These are phyloP conservation scores for Glossosoma conforme DNA, from an alignment of 1,140 invertebrate genomes.

Conservation along the genomic window DNA sequence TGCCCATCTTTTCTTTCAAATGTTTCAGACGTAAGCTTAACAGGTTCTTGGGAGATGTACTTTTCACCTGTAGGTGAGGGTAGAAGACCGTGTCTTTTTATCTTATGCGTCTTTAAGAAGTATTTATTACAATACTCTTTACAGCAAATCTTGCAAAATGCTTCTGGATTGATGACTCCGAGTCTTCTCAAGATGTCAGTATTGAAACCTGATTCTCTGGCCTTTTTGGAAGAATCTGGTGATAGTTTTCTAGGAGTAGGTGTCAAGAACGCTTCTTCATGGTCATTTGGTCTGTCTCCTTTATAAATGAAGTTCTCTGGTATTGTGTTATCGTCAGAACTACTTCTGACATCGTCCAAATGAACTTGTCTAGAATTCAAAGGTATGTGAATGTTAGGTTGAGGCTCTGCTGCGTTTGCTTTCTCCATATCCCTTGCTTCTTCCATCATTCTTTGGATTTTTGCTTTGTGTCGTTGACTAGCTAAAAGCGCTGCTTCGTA, in stretches of 20 bases:
- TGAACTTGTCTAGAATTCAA: conserved; percentile 17
- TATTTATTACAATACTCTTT: conserved; percentile 96
- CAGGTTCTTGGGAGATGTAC: conserved; percentile 38
- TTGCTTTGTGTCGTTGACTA: conserved; percentile 55
- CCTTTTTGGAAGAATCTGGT: conserved; percentile 57
- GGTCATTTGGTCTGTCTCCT: conserved; percentile 43
- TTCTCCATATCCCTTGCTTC: conserved; percentile 28
- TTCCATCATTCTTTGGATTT: conserved; percentile 51
- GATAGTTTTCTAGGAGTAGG: conserved; percentile 55
- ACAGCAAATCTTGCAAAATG: conserved; percentile 90
- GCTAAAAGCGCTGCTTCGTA: conserved; percentile 63
- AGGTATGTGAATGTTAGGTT: conserved; percentile 5
- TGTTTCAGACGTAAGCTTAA: conserved; percentile 40
- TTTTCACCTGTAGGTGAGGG: conserved; percentile 54
- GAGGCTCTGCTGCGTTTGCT: conserved; percentile 17
- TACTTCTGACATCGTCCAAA: conserved; percentile 33
- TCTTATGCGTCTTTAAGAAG: conserved; percentile 86
- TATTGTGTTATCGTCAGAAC: conserved; percentile 39
- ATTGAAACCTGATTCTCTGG: conserved; percentile 59
- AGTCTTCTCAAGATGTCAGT: conserved; percentile 65
- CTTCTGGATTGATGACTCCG: conserved; percentile 79
- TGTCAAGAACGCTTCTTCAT: conserved; percentile 51
- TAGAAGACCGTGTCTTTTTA: conserved; percentile 72
- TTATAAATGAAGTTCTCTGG: conserved; percentile 30
- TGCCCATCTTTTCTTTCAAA: conserved; percentile 48